A percentile compares a stretch with the other conserved stretches of the same genome.
These are phyloP conservation scores for Thaumetopoea pityocampa DNA, from an alignment of 1,140 invertebrate genomes.

Conservation along the genomic window DNA sequence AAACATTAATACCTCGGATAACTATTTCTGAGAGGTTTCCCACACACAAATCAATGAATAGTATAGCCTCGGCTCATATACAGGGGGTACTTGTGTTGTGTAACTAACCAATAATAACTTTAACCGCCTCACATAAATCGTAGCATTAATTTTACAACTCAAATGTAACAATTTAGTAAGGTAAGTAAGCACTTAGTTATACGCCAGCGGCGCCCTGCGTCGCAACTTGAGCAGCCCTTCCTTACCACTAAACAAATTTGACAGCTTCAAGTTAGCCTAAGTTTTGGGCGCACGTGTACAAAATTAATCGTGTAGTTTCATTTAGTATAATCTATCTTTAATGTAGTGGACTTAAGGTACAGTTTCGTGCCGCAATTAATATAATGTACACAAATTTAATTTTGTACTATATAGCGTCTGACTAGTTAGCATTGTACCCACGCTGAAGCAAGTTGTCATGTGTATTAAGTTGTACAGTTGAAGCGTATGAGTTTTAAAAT, in stretches of 20 bases:
- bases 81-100: constrained; percentile 20
- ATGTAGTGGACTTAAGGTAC: constrained; percentile 18
- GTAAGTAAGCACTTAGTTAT: constrained; percentile 69
- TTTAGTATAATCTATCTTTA: constrained; percentile 19
- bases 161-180: constrained; percentile 70
- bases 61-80: constrained; percentile 17
- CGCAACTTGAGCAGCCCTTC: constrained; percentile 57
- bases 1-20: constrained; percentile 31
- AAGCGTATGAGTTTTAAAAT: too few relatives aligned
- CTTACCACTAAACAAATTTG: constrained; percentile 73
- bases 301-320: constrained; percentile 28
- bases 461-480: constrained; percentile 65
- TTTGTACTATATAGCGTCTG: constrained; percentile 45
- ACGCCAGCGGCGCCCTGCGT: constrained; percentile 48
- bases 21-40: constrained; percentile 48
- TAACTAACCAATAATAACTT: constrained; percentile 24
- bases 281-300: constrained; percentile 53
- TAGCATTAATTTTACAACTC: constrained; percentile 67
- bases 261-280: constrained; percentile 69
- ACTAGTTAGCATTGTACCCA: constrained; percentile 65
- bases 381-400: constrained; percentile 8
- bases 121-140: constrained; percentile 51
- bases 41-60: constrained; percentile 23
- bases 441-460: constrained; percentile 63
- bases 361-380: constrained; percentile 19